Base-by-base conservation (phyloP, 2,888 invertebrate genomes). In the Sipunculus nudus region DNA sequence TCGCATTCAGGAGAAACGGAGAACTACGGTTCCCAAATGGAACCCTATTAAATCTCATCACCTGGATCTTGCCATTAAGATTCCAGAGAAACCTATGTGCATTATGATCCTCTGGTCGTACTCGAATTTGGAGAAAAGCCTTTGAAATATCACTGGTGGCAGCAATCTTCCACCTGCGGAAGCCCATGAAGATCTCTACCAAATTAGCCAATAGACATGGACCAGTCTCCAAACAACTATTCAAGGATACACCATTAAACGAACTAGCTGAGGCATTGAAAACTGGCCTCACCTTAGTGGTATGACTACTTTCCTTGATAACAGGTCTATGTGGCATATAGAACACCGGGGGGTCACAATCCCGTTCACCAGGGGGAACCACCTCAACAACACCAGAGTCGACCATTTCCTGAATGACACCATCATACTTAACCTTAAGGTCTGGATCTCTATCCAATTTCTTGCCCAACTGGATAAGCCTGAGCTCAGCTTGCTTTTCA, bases 1-100 rank as follows among this genome's bases (percentile, higher is more conserved):
- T 52, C 10, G 62, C 56, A 49, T 64, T 58, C 38, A 64, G 29
- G 6, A 64, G 49, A 43, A 58, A 35, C 16, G 35, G 35, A 10
- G 35, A 35, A 16, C 35, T 35, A 35, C 35, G 16, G 16, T 16
- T 35, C 35, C 16, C 35, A 35, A 35, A 35, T 35, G 35, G 35
- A 16, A 35, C 35, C 35, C 35, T 35, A 35, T 8, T 35, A 16
- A 35, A 35, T 35, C 35, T 35, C 35, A 35, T 35, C 10, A 35
- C 35, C 35, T 35, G 35, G 10, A 35, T 16, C 35, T 35, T 16
- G 16, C 16, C 35, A 35, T 16, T 16, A 35, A 13, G 35, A 35
- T 35, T 35, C 8, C 35, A 35, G 10, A 35, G 35, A 35, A 35
- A 35, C 16, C 35, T 35, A 16, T n/a, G n/a, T n/a, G n/a, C n/a